Percentiles rank a stretch among this genome's conserved stretches.
Evolutionary conservation across 2,888 invertebrate genomes (phyloP).

Genomic region (Dynastes maya): DNA sequence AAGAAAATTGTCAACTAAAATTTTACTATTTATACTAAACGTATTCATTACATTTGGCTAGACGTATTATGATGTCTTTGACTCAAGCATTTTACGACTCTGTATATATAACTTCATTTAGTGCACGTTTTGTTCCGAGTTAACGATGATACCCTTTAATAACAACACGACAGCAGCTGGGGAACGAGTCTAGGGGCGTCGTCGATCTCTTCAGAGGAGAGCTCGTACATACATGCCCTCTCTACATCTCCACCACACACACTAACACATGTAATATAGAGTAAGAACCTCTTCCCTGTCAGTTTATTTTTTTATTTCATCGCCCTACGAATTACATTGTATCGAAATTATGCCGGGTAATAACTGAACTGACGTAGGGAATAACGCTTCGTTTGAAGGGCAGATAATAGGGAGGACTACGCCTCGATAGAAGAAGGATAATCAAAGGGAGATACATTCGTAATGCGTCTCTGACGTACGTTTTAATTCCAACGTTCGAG

Average conservation of each 20-base stretch:
- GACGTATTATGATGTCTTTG: background rate
- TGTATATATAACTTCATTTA: slow-evolving; percentile 11
- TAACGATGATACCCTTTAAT: slow-evolving; percentile 57
- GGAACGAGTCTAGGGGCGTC: slow-evolving; percentile 52
- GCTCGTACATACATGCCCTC: background rate
- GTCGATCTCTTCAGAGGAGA: background rate
- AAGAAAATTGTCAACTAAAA: background rate
- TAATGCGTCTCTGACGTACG: slow-evolving; percentile 12
- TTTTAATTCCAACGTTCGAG: slow-evolving; percentile 30
- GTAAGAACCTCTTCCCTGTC: slow-evolving; percentile 24
- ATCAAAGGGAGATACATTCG: slow-evolving; percentile 29
- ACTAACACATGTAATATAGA: background rate
- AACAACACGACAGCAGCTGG: slow-evolving; percentile 54
- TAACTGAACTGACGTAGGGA: slow-evolving; percentile 19
- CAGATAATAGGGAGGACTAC: background rate
- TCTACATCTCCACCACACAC: background rate
- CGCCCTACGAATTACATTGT: slow-evolving; percentile 48
- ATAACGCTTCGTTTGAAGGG: background rate
- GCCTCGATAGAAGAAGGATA: slow-evolving; percentile 15
- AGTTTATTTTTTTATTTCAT: slow-evolving; percentile 40
- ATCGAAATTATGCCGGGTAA: slow-evolving; percentile 50
- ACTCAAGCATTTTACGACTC: slow-evolving; percentile 27
- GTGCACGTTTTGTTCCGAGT: slow-evolving; percentile 43
- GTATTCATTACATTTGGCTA: slow-evolving; percentile 9
- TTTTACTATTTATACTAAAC: background rate